Conservation (phyloP, 2,888 invertebrate species). For the Mylabris sibirica region DNA sequence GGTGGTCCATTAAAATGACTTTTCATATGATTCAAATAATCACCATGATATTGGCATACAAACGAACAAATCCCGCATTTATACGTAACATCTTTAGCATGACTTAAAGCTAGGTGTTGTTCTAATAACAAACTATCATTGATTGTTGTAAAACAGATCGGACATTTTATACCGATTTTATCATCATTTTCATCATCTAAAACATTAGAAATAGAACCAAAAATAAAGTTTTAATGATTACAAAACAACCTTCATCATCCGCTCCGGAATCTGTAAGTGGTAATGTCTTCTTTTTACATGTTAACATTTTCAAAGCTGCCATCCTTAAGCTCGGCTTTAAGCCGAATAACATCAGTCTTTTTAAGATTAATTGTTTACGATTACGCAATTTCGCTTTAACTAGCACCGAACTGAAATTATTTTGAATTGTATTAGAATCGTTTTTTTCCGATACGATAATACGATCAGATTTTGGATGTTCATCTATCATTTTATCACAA, state of each 20-base stretch:
- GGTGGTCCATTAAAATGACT: slow-evolving; percentile 69
- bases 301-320: slow-evolving; percentile 59
- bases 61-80: slow-evolving; percentile 70
- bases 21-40: slow-evolving; percentile 69
- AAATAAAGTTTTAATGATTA: background rate
- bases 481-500: slow-evolving; percentile 45
- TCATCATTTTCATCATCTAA: slow-evolving; percentile 49
- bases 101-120: slow-evolving; percentile 65
- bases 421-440: slow-evolving; percentile 44
- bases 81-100: slow-evolving; percentile 67
- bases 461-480: slow-evolving; percentile 49
- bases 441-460: slow-evolving; percentile 54
- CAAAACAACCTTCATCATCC: slow-evolving; percentile 45
- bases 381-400: slow-evolving; percentile 57
- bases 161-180: slow-evolving; percentile 61
- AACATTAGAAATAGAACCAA: slow-evolving; percentile 15
- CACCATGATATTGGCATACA: slow-evolving; percentile 69
- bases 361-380: slow-evolving; percentile 57
- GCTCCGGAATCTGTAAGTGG: slow-evolving; percentile 48
- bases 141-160: slow-evolving; percentile 64
- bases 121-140: slow-evolving; percentile 64
- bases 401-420: slow-evolving; percentile 51
- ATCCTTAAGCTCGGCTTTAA: slow-evolving; percentile 60
- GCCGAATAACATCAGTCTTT: slow-evolving; percentile 57
- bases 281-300: slow-evolving; percentile 57